Conservation (phyloP, 2,888 invertebrate species). For the Machimus atricapillus region DNA sequence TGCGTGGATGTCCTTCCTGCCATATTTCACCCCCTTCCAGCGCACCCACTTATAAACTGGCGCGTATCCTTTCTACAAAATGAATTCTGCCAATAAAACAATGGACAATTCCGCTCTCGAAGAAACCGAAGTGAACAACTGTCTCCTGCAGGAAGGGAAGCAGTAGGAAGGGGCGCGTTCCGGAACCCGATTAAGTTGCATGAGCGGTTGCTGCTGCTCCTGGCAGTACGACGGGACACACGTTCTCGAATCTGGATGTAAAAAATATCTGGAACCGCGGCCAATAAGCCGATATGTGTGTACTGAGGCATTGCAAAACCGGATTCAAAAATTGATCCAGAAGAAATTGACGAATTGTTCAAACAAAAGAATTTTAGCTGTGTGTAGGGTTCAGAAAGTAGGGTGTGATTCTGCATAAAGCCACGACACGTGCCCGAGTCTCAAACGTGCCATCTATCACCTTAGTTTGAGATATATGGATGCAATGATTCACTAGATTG, state of each 20-base stretch:
- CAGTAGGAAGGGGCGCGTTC: background rate
- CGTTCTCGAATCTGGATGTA: background rate
- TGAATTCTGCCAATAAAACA: conserved; percentile 3
- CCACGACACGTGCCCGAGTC: conserved; percentile 43
- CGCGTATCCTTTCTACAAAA: background rate
- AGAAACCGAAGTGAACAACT: background rate
- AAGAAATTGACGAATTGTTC: conserved; percentile 21
- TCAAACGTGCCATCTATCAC: conserved; percentile 45
- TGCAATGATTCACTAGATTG: conserved; percentile 15
- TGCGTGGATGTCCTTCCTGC: background rate
- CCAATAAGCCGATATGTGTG: background rate
- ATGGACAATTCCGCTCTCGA: background rate
- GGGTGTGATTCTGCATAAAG: conserved; percentile 16
- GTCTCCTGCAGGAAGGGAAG: background rate
- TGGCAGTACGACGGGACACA: background rate
- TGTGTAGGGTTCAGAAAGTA: background rate
- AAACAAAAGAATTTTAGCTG: background rate
- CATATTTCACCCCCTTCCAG: background rate
- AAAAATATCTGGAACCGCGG: background rate
- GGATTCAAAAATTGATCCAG: conserved; percentile 13
- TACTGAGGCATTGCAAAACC: background rate
- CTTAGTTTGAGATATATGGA: background rate
- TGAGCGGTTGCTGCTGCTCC: background rate
- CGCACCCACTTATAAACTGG: background rate
- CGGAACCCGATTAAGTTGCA: background rate